phyloP scores from a whole-genome alignment of 1,140 invertebrate genomes.

The Drosophila arawakana region DNA sequence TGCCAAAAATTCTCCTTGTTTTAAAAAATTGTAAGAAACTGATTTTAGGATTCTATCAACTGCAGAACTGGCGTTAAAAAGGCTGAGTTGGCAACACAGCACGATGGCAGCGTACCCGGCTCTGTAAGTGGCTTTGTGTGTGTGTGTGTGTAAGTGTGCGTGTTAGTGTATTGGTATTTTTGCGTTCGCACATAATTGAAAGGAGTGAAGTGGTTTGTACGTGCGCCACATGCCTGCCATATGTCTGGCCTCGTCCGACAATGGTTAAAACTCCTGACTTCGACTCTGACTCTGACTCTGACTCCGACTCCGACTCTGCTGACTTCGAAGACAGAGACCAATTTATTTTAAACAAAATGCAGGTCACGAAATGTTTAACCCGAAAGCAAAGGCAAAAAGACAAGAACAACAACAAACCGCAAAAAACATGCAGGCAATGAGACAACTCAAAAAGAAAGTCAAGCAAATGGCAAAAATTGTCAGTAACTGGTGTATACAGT shows the following conservation, averaged over 20 bases:
- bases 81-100: too few relatives aligned
- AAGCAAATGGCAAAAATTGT: conserved; percentile 48
- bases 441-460: conserved; percentile 59
- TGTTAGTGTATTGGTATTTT: conserved; percentile 40
- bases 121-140: conserved; percentile 6
- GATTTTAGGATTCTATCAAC: too few relatives aligned
- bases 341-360: conserved; percentile 81
- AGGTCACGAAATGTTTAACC: conserved; percentile 80
- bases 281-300: neutral
- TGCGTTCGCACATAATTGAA: conserved; percentile 77
- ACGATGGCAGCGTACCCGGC: neutral
- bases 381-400: conserved; percentile 48
- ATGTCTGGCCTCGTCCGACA: neutral
- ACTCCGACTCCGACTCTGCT: conserved; percentile 1
- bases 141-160: neutral
- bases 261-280: neutral
- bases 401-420: conserved; percentile 34
- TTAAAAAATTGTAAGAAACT: too few relatives aligned
- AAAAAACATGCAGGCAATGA: conserved; percentile 45
- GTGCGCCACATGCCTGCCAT: conserved; percentile 71
- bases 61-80: too few relatives aligned
- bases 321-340: conserved; percentile 53
- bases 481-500: conserved; percentile 31
- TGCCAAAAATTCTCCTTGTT: too few relatives aligned
- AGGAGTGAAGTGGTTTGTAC: conserved; percentile 80